Conservation (phyloP, 2,797 vertebrate genomes). For the Hydrocynus forskahlii region DNA sequence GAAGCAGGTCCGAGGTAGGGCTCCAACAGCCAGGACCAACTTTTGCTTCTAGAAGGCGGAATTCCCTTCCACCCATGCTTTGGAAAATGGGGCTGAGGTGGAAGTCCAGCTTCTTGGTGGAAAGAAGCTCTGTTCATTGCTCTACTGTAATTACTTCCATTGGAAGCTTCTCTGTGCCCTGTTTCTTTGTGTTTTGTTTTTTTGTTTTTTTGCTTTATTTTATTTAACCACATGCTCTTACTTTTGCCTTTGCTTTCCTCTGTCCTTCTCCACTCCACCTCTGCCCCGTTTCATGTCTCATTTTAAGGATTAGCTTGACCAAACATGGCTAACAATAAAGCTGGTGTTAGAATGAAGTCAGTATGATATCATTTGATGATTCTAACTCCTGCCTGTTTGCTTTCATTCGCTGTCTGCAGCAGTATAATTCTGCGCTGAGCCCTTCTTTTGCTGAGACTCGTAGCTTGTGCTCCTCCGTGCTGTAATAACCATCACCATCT, state of each 20-base stretch:
- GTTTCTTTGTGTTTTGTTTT: too few species aligned
- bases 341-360: background rate
- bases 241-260: background rate
- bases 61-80: conserved; percentile 18
- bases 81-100: conserved; percentile 25
- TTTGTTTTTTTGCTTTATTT: background rate
- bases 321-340: background rate
- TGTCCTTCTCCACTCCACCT: conserved; percentile 2
- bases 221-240: conserved; percentile 3
- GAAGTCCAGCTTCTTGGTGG: conserved; percentile 7
- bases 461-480: conserved; percentile 33
- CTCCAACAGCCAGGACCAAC: conserved; percentile 45
- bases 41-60: conserved; percentile 11
- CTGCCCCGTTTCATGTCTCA: conserved; percentile 2
- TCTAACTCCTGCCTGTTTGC: background rate
- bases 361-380: background rate
- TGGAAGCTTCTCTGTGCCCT: conserved; percentile 21
- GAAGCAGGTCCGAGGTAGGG: conserved; percentile 99
- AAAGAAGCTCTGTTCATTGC: background rate
- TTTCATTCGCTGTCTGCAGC: background rate
- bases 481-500: conserved; percentile 42
- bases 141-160: conserved; percentile 29
- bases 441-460: background rate
- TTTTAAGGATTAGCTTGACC: background rate
- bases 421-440: background rate